Conservation (phyloP, 2,888 invertebrate genomes). For the Phoenoteleia sp. region DNA sequence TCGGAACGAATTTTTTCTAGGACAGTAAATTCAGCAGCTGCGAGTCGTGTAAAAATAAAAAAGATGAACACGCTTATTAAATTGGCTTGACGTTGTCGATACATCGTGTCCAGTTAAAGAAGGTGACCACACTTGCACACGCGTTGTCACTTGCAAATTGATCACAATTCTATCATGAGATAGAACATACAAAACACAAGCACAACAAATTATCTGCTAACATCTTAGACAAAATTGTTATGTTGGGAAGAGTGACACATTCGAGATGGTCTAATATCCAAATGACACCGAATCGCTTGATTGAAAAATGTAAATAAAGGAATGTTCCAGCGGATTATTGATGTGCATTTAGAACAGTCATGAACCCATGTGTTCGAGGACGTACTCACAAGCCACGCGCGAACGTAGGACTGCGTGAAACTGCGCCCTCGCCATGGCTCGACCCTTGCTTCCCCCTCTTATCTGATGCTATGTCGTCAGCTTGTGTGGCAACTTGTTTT, state of each 20-base stretch:
- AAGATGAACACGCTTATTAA: constrained; percentile 57
- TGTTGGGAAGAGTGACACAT: background rate
- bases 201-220: too few species aligned
- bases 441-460: constrained; percentile 63
- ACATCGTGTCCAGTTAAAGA: constrained; percentile 35
- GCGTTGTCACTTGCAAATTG: background rate
- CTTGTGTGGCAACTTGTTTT: constrained; percentile 45
- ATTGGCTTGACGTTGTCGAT: background rate
- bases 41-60: constrained; percentile 41
- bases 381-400: constrained; percentile 72
- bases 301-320: too few species aligned
- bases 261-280: too few species aligned
- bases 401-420: constrained; percentile 83
- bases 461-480: constrained; percentile 20
- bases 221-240: too few species aligned
- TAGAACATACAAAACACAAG: too few species aligned
- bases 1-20: constrained; percentile 84
- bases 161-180: too few species aligned
- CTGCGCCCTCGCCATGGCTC: constrained; percentile 81
- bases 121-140: background rate
- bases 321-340: constrained; percentile 9
- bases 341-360: background rate
- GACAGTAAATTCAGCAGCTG: constrained; percentile 77
- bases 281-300: too few species aligned
- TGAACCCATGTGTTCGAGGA: constrained; percentile 13